phyloP scores from a whole-genome alignment of 2,888 invertebrate species.

The Zygothrica quintamaculata region DNA sequence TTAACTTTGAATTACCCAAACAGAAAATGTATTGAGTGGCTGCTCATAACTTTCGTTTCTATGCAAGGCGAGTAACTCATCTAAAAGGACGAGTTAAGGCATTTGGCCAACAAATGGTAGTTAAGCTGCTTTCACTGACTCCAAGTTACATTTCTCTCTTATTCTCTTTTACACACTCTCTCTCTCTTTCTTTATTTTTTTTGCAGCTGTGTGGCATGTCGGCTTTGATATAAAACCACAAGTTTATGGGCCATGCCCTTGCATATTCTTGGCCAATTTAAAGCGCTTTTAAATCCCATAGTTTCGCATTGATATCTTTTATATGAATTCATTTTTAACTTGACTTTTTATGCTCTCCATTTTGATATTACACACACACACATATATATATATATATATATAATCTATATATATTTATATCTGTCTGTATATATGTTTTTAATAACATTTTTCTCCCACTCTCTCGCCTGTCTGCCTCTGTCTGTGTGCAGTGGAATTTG shows the following conservation, averaged over 20 bases:
- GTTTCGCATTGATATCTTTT: conserved; percentile 74
- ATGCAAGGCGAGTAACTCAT: conserved; percentile 14
- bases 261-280: conserved; percentile 75
- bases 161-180: conserved; percentile 1
- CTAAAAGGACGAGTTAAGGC: conserved; percentile 23
- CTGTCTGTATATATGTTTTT: conserved; percentile 41
- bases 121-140: conserved; percentile 19
- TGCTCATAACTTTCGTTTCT: conserved; percentile 7
- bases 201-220: conserved; percentile 33
- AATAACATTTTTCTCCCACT: conserved; percentile 61
- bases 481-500: conserved; percentile 67
- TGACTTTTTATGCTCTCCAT: conserved; percentile 35
- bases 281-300: conserved; percentile 70
- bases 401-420: conserved; percentile 7
- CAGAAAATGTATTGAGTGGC: conserved; percentile 54
- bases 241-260: conserved; percentile 71
- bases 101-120: conserved; percentile 20
- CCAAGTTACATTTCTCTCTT: no score
- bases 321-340: conserved; percentile 69
- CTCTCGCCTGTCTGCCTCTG: conserved; percentile 29
- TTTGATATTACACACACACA: conserved; percentile 13
- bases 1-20: conserved; percentile 70
- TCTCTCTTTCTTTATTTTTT: not conserved
- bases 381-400: conserved; percentile 30
- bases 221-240: conserved; percentile 60